Conservation (phyloP, 2,113 vertebrate species). For the Plecturocebus donacophilus region DNA sequence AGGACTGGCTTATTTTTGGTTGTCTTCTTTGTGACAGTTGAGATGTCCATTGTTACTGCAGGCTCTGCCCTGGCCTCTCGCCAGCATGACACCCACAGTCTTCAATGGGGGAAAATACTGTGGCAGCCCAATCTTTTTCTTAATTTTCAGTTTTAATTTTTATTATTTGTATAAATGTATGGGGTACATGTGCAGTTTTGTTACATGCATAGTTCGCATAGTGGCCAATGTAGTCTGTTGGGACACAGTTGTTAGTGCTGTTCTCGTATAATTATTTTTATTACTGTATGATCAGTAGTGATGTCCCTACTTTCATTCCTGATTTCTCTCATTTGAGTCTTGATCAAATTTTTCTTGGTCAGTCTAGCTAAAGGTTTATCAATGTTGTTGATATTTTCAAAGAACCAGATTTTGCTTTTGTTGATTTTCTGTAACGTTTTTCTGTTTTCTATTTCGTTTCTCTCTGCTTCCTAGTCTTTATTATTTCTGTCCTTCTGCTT, state of each 20-base stretch:
- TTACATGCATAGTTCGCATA: no score
- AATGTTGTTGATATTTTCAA: neutral
- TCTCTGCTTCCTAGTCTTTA: neutral
- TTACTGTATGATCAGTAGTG: neutral
- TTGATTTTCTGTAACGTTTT: neutral
- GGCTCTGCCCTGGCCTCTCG: neutral
- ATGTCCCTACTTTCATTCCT: neutral
- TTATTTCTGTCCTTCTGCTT: neutral
- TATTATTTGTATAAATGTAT: no score
- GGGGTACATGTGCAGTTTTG: no score
- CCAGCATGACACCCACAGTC: neutral
- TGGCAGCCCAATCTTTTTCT: neutral
- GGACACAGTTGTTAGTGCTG: neutral
- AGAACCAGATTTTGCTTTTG: neutral
- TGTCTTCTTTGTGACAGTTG: neutral
- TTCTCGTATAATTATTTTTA: neutral
- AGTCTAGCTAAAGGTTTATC: neutral
- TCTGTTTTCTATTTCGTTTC: neutral
- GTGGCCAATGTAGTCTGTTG: no score
- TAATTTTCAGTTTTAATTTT: no score
- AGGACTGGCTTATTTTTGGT: neutral
- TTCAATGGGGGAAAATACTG: neutral
- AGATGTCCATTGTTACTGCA: neutral
- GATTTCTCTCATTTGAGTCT: neutral
- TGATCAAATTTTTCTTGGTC: neutral